A percentile compares a stretch with the other conserved stretches of the same genome.
These are phyloP conservation scores for Oryzias melastigma DNA, from an alignment of 2,113 vertebrate genomes.

Conservation along the genomic window DNA sequence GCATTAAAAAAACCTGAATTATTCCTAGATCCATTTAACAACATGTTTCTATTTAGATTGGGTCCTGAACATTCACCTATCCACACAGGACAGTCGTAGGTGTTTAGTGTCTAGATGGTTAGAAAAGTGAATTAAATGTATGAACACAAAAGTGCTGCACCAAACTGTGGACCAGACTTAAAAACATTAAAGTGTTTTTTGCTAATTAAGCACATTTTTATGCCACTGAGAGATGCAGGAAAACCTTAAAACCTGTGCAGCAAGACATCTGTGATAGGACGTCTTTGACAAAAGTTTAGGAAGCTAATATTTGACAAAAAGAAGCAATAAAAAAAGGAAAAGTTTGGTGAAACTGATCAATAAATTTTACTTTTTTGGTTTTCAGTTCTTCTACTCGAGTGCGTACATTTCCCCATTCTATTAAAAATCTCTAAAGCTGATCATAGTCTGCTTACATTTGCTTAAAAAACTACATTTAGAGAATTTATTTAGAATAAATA, in stretches of 20 bases:
- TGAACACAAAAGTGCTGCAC: constrained; percentile 7
- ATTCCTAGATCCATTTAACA: constrained; percentile 11
- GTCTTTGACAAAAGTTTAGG: background rate
- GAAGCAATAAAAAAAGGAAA: background rate
- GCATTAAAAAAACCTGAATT: background rate
- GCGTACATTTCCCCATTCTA: too few relatives aligned
- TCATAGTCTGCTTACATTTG: too few relatives aligned
- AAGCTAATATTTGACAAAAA: background rate
- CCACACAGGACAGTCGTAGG: constrained; percentile 3
- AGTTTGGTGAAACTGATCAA: too few relatives aligned
- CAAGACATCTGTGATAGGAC: background rate
- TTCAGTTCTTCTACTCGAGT: too few relatives aligned
- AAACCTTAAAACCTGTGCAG: constrained; percentile 1
- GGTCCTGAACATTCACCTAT: background rate
- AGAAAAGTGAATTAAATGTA: background rate
- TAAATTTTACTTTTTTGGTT: too few relatives aligned
- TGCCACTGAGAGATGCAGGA: background rate
- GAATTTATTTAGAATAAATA: too few relatives aligned
- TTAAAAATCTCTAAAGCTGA: background rate
- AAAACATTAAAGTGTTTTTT: background rate
- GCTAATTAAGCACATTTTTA: constrained; percentile 5
- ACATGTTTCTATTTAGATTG: background rate
- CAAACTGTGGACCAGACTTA: constrained; percentile 5
- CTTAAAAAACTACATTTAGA: too few relatives aligned
- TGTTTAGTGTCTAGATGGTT: background rate